Percentiles rank a stretch among this genome's conserved stretches.
Conservation (phyloP, 2,888 invertebrate species). For the Oscheius sp. region DNA sequence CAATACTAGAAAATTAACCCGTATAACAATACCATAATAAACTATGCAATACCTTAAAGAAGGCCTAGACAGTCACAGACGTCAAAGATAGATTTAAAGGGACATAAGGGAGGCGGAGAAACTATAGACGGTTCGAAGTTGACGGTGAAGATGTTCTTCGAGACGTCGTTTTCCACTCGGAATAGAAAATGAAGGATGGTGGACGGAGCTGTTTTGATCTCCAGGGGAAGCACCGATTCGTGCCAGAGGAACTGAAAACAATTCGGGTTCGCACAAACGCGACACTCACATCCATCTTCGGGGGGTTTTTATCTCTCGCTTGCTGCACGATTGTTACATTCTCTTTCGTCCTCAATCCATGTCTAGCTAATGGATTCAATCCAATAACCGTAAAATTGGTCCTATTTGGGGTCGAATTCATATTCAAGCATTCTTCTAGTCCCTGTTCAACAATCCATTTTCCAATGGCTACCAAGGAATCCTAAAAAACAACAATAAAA, state of each 20-base stretch:
- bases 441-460: conserved; percentile 37
- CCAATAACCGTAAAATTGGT: conserved; percentile 33
- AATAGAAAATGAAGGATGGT: neutral
- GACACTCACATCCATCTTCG: conserved; percentile 15
- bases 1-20: neutral
- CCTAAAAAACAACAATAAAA: too few relatives aligned
- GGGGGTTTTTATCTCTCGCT: neutral
- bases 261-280: too few relatives aligned
- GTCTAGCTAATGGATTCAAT: conserved; percentile 35
- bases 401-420: conserved; percentile 23
- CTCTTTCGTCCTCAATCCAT: conserved; percentile 36
- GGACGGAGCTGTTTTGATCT: neutral
- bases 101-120: neutral
- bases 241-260: conserved; percentile 15
- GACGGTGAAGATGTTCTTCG: neutral
- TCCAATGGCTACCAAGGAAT: conserved; percentile 32
- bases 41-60: neutral
- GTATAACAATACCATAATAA: neutral
- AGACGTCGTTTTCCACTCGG: conserved; percentile 3
- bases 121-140: conserved; percentile 1
- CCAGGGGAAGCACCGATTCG: neutral
- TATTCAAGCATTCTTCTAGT: conserved; percentile 36
- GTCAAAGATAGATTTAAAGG: conserved; percentile 3
- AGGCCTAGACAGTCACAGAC: conserved; percentile 8
- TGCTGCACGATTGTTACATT: conserved; percentile 29